phyloP scores from a whole-genome alignment of 2,888 invertebrate species.

The Blera fallax region DNA sequence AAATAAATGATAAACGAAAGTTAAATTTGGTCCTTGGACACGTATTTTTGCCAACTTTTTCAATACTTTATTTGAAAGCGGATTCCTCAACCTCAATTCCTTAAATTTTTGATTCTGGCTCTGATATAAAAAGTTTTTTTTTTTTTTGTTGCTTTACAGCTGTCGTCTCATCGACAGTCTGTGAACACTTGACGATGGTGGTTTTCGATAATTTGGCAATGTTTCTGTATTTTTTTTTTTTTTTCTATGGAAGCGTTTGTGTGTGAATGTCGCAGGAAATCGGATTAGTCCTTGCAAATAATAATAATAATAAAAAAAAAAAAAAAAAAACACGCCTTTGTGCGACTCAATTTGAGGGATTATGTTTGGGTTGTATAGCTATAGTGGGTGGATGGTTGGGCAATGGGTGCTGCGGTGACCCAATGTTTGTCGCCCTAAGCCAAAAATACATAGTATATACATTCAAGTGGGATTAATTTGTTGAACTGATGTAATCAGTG shows the following conservation, averaged over 20 bases:
- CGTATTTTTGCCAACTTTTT: background rate
- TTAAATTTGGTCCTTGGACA: conserved; percentile 3
- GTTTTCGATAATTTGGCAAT: conserved; percentile 43
- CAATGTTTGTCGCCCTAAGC: conserved; percentile 34
- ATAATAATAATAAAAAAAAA: conserved; percentile 23
- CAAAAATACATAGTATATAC: conserved; percentile 12
- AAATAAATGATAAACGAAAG: background rate
- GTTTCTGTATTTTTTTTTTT: background rate
- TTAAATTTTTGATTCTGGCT: conserved; percentile 12
- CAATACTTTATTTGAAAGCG: background rate
- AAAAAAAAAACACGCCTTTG: conserved; percentile 32
- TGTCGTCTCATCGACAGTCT: background rate
- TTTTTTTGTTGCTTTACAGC: conserved; percentile 6
- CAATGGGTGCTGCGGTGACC: conserved; percentile 32
- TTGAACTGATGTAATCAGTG: conserved; percentile 53
- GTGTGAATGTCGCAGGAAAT: conserved; percentile 39
- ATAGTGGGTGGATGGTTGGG: background rate
- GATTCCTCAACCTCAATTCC: background rate
- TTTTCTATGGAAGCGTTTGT: conserved; percentile 5
- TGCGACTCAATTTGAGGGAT: conserved; percentile 47
- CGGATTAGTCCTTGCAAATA: conserved; percentile 56
- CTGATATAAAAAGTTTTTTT: conserved; percentile 1
- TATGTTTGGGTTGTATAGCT: conserved; percentile 21
- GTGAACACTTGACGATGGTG: background rate
- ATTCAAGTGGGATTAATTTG: conserved; percentile 61